These are phyloP conservation scores for Brachionus calyciflorus DNA, from an alignment of 1,140 invertebrate species.

Conservation along the genomic window DNA sequence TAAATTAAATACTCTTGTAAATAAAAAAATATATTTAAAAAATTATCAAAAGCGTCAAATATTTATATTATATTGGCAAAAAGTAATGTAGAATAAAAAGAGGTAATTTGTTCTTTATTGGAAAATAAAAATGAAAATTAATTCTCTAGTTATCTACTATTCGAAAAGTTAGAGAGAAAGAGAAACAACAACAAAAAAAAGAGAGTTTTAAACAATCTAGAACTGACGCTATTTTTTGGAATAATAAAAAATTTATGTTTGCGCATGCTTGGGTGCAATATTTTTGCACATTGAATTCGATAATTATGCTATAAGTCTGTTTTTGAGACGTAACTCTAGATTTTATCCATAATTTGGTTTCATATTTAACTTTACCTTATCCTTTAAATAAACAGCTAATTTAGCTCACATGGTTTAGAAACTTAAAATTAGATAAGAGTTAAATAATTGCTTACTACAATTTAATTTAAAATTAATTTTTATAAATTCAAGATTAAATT, in stretches of 20 bases:
- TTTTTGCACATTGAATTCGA: neutral
- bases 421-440: too few relatives aligned
- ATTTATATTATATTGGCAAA: too few relatives aligned
- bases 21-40: neutral
- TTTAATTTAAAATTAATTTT: too few relatives aligned
- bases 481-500: too few relatives aligned
- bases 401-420: too few relatives aligned
- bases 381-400: too few relatives aligned
- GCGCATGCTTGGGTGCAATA: conserved; percentile 14
- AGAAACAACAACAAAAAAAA: neutral
- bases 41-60: neutral
- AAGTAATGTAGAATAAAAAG: too few relatives aligned
- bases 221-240: conserved; percentile 10
- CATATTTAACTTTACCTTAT: conserved; percentile 4
- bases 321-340: neutral
- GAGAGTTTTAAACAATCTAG: conserved; percentile 18
- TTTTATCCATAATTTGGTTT: too few relatives aligned
- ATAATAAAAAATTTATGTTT: neutral
- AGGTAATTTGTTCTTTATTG: too few relatives aligned
- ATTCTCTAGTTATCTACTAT: neutral
- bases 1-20: too few relatives aligned
- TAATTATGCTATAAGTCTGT: neutral
- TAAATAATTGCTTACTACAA: too few relatives aligned
- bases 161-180: neutral
- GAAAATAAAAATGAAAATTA: neutral